These are phyloP conservation scores for Peromyscus leucopus DNA, from an alignment of 2,113 vertebrate genomes.

Conservation along the genomic window DNA sequence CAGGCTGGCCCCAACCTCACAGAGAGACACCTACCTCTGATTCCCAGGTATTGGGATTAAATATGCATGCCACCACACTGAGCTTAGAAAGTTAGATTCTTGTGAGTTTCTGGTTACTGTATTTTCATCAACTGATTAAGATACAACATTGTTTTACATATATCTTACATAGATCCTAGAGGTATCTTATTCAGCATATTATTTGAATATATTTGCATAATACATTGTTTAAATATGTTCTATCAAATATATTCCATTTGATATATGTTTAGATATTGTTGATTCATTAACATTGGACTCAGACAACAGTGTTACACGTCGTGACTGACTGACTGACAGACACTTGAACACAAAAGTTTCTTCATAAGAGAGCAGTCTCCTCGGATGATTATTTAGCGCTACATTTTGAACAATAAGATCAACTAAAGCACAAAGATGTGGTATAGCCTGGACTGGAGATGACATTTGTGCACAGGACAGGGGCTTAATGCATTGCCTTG, in stretches of 20 bases:
- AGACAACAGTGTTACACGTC: not conserved
- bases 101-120: not conserved
- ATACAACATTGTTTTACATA: not conserved
- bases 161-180: not conserved
- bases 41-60: not conserved
- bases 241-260: not conserved
- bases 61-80: not conserved
- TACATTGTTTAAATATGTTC: not conserved
- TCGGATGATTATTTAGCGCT: not conserved
- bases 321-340: too few species aligned
- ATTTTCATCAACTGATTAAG: not conserved
- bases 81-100: not conserved
- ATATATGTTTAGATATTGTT: not conserved
- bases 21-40: not conserved
- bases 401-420: not conserved
- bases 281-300: not conserved
- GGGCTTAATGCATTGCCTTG: not conserved
- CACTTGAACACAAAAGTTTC: not conserved
- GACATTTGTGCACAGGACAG: not conserved
- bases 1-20: not conserved
- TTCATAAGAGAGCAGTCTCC: not conserved
- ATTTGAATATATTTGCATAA: not conserved
- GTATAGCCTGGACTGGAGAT: not conserved
- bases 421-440: not conserved
- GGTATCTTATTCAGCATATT: not conserved